Evolutionary conservation across 2,113 vertebrate species (phyloP), one percentile per base, ranked within the genome.

Genomic region (Tautogolabrus adspersus): DNA sequence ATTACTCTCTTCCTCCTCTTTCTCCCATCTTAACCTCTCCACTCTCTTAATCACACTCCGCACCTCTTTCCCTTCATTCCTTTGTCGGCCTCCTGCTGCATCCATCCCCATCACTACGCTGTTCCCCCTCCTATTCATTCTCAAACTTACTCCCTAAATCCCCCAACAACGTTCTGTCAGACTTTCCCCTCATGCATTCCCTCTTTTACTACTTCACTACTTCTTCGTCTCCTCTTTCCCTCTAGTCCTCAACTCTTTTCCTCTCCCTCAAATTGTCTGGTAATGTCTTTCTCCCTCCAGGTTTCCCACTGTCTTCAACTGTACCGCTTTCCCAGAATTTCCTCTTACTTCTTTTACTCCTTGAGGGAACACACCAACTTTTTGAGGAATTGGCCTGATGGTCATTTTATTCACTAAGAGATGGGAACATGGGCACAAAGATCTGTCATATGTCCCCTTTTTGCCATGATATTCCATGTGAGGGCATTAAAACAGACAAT

Each of bases 221-320:
- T 40, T 55, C 42, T 62, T 52, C 68, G 54, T 55, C 42, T 77
- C 12, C 59, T 83, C 64, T 78, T 73, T 87, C 81, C 83, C 83
- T 61, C 19, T 37, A 76, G 86, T 80, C 66, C 57, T 81, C 47
- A 75, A 72, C 68, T 82, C 66, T 76, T 85, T 71, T 42, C 55
- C 72, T 71, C 12, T 66, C 30, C 60, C 65, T 83, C 22, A 83
- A 82, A 90, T 90, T 83, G 79, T 74, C 77, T 85, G 10, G 47
- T 85, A 80, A 91, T 88, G 75, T 84, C 21, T 58, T 62, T 66
- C 65, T 83, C 81, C 88, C 77, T 55, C 62, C 46, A 74, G 76
- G 67, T 72, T 67, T 73, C 55, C 62, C 52, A 56, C 72, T 73
- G 72, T 87, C 74, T 86, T 77, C 66, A 66, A 88, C 34, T 79